A percentile compares a stretch with the other conserved stretches of the same genome.
Conservation (phyloP, 64 coral and sea anemone species). For the Pocillopora damicornis region DNA sequence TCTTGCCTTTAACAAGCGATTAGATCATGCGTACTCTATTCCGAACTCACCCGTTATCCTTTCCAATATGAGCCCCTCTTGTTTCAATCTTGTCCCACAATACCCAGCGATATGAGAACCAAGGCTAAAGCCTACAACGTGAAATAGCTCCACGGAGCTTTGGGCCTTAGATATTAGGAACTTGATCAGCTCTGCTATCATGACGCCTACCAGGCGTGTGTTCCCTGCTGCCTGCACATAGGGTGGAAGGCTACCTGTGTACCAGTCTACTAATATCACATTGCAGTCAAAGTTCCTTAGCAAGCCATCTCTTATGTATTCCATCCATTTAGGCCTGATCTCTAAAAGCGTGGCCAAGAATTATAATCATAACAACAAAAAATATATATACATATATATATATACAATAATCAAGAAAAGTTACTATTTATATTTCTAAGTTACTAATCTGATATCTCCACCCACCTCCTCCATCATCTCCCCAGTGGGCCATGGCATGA, state of each 20-base stretch:
- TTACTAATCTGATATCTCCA: too few species aligned
- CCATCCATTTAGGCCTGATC: neutral
- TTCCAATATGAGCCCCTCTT: neutral
- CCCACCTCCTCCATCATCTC: too few species aligned
- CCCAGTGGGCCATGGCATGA: too few species aligned
- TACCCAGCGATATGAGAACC: slow-evolving; percentile 31
- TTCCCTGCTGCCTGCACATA: slow-evolving; percentile 16
- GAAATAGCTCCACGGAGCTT: neutral
- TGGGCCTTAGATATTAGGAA: slow-evolving; percentile 26
- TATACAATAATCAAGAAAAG: too few species aligned
- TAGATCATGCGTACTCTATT: neutral
- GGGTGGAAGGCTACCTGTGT: neutral
- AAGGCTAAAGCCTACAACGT: slow-evolving; percentile 30
- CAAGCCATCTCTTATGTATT: slow-evolving; percentile 5
- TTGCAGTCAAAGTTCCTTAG: slow-evolving; percentile 12
- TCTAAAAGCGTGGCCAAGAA: neutral
- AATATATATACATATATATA: too few species aligned
- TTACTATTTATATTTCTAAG: too few species aligned
- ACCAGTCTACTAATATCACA: slow-evolving; percentile 17
- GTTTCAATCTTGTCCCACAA: neutral
- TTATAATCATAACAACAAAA: neutral
- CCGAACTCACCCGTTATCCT: slow-evolving; percentile 20
- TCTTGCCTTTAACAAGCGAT: too few species aligned
- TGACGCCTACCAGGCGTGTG: slow-evolving; percentile 23
- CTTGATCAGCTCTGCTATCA: slow-evolving; percentile 40